Base-by-base conservation (phyloP, 92 coral and sea anemone species). In the Phymanthus crucifer region DNA sequence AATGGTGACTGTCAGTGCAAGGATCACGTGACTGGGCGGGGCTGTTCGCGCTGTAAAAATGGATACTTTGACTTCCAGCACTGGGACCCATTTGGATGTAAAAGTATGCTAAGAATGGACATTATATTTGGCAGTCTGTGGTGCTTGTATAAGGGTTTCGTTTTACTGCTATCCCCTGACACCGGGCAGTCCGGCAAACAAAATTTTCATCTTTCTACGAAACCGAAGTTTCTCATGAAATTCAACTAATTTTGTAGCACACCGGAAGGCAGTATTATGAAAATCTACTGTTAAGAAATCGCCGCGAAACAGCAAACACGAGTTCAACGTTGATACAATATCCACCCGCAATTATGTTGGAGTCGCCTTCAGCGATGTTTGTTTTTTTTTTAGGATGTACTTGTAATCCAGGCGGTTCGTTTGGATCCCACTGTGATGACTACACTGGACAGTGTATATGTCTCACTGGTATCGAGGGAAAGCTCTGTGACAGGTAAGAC, bases 1-100 rank as follows among this genome's bases (percentile, higher is more conserved):
- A 66, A 80, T 58, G 99, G 99, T 48, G 90, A 91, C 73, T 95
- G 99, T 75, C 24, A 79, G 24, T 95, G 99, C 73, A 95, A 95
- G 79, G 75, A 87, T 73, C 92, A 93, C 85, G 98, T 95, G 86
- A 89, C 78, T 35, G 98, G 94, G 21, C 91, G 90, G 1, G 78
- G 66, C 10, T 95, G 99, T 72, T 90, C 88, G 5, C 78, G 71
- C 23, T 95, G 99, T 78, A 67, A 76, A 58, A 85, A 82, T n/a
- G 99, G 99, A 11, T 93, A 84, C 34, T 86, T 80, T 65, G 64
- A 80, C 50, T 71, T 90, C 74, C 61, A 75, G 75, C 88, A 84
- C 18, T 81, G 84, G 65, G 84, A 92, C 48, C 75, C 86, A 40
- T 95, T 93, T 75, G 99, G 99, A 56, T 95, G 99, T 72, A 84